A percentile compares a stretch with the other conserved stretches of the same genome.
Conservation (phyloP, 1,140 invertebrate genomes). For the Drosophila guanche region DNA sequence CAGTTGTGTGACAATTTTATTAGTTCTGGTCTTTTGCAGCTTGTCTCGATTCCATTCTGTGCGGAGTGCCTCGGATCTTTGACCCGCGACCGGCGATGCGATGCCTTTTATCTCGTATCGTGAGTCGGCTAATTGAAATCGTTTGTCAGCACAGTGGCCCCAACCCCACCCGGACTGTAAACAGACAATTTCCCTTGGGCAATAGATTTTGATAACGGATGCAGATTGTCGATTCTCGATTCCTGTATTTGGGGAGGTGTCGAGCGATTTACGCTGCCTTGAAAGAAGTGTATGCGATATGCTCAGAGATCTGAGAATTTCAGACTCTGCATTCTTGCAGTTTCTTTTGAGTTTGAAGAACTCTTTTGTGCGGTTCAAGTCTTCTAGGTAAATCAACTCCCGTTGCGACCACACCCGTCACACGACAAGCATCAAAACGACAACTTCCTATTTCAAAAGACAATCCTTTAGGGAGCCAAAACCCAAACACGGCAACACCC, state of each 20-base stretch:
- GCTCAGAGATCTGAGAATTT: not conserved
- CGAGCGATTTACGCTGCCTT: slow-evolving; percentile 39
- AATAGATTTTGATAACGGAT: slow-evolving; percentile 66
- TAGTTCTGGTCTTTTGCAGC: slow-evolving; percentile 50
- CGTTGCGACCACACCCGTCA: slow-evolving; percentile 36
- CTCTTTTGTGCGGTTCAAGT: slow-evolving; percentile 9
- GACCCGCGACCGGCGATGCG: slow-evolving; percentile 54
- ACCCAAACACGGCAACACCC: slow-evolving; percentile 47
- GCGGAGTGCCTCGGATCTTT: slow-evolving; percentile 28
- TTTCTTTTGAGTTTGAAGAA: slow-evolving; percentile 12
- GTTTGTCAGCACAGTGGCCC: slow-evolving; percentile 64
- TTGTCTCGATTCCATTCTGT: slow-evolving; percentile 62
- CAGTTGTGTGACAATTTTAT: slow-evolving; percentile 73
- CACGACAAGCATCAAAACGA: too few species aligned
- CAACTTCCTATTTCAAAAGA: slow-evolving; percentile 23
- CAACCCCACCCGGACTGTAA: slow-evolving; percentile 44
- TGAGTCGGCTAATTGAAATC: slow-evolving; percentile 75
- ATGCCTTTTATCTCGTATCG: slow-evolving; percentile 59
- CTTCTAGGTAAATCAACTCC: slow-evolving; percentile 44
- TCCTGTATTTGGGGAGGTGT: slow-evolving; percentile 33
- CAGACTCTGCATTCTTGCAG: slow-evolving; percentile 1
- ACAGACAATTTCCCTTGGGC: slow-evolving; percentile 42
- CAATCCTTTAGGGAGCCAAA: slow-evolving; percentile 68
- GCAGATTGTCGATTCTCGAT: slow-evolving; percentile 31
- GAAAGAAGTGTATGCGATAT: not conserved